Conservation (phyloP, 2,888 invertebrate species). For the Drosophila diplacantha region DNA sequence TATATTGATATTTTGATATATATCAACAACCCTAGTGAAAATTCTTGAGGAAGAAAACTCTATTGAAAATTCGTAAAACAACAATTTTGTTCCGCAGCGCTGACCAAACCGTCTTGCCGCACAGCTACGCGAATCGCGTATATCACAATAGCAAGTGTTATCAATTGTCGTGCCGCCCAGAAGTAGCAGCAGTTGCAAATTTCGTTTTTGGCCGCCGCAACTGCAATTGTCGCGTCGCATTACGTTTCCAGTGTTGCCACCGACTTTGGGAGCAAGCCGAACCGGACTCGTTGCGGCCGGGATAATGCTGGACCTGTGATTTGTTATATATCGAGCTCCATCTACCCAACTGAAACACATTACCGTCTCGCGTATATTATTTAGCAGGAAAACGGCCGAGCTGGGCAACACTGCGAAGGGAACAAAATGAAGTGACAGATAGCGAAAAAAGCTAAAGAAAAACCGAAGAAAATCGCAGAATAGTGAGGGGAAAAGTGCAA, state of each 20-base stretch:
- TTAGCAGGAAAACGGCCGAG: slow-evolving; percentile 29
- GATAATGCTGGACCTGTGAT: slow-evolving; percentile 11
- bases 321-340: background rate
- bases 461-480: slow-evolving; percentile 19
- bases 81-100: slow-evolving; percentile 12
- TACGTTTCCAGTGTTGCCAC: slow-evolving; percentile 53
- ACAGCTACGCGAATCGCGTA: background rate
- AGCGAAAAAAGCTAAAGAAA: slow-evolving; percentile 23
- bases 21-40: slow-evolving; percentile 45
- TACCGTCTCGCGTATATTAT: slow-evolving; percentile 5
- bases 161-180: background rate
- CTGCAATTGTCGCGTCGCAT: slow-evolving; percentile 64
- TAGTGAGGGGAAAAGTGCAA: slow-evolving; percentile 17
- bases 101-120: background rate
- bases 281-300: slow-evolving; percentile 17
- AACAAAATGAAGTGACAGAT: slow-evolving; percentile 63
- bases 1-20: too few species aligned
- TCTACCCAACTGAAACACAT: background rate
- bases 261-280: slow-evolving; percentile 14
- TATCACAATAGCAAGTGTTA: background rate
- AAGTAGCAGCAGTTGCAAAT: slow-evolving; percentile 7
- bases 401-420: slow-evolving; percentile 53
- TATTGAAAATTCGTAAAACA: slow-evolving; percentile 51
- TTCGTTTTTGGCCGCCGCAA: slow-evolving; percentile 12
- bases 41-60: slow-evolving; percentile 42